Evolutionary conservation across 1,140 invertebrate genomes (phyloP).

Genomic region (Papilio polytes): DNA sequence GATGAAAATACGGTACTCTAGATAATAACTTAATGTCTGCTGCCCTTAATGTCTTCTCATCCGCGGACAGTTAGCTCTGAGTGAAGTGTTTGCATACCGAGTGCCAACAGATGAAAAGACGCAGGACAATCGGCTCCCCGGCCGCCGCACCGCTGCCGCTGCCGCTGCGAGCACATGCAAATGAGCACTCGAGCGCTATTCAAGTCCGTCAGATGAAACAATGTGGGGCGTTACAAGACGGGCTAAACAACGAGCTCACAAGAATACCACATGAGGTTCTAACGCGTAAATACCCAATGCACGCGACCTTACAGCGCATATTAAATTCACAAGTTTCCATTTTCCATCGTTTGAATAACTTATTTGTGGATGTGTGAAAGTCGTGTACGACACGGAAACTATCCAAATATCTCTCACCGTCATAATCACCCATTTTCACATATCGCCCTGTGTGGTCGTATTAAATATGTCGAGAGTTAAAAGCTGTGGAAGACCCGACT

Average conservation of each 20-base stretch:
- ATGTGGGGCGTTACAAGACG: conserved; percentile 51
- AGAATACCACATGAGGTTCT: conserved; percentile 40
- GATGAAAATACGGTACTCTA: conserved; percentile 43
- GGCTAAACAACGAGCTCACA: conserved; percentile 52
- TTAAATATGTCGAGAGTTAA: conserved; percentile 48
- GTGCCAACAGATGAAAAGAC: conserved; percentile 71
- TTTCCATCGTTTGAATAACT: conserved; percentile 35
- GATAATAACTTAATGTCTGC: conserved; percentile 61
- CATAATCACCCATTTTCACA: conserved; percentile 35
- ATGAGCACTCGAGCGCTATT: conserved; percentile 60
- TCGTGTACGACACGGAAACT: conserved; percentile 10
- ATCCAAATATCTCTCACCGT: conserved; percentile 10
- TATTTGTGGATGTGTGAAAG: conserved; percentile 36
- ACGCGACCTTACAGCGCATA: conserved; percentile 19
- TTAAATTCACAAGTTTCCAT: conserved; percentile 40
- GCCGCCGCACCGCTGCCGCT: not conserved
- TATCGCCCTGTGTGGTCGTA: conserved; percentile 59
- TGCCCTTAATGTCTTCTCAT: conserved; percentile 57
- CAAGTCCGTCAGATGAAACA: conserved; percentile 55
- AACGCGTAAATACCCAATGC: conserved; percentile 24
- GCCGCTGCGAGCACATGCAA: conserved; percentile 62
- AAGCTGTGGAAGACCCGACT: conserved; percentile 47
- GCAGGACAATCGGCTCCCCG: conserved; percentile 58
- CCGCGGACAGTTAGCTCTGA: conserved; percentile 58
- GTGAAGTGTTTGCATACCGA: conserved; percentile 67